phyloP scores from a whole-genome alignment of 2,888 invertebrate genomes.

The Ramazzottius varieornatus region DNA sequence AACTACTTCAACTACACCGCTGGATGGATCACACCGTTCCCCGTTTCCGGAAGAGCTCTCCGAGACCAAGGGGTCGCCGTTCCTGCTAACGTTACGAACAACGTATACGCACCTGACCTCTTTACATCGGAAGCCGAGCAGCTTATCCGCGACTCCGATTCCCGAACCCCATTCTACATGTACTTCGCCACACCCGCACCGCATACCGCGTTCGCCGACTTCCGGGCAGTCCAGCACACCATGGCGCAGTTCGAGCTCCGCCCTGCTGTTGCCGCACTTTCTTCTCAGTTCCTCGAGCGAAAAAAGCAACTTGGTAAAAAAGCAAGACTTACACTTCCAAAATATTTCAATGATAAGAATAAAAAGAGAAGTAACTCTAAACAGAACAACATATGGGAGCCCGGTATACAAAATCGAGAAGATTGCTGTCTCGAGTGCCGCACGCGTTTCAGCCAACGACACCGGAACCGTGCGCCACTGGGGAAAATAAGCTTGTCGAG shows the following conservation, averaged over 20 bases:
- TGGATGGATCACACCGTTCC: neutral
- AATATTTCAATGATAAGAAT: too few species aligned
- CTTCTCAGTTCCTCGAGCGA: neutral
- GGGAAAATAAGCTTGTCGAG: too few species aligned
- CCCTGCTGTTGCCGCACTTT: neutral
- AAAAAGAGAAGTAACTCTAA: neutral
- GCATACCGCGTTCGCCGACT: neutral
- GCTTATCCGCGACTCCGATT: neutral
- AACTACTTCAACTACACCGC: neutral
- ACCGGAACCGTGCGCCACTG: too few species aligned
- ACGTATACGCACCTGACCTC: neutral
- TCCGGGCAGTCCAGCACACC: neutral
- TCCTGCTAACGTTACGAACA: neutral
- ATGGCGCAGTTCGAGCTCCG: constrained; percentile 3
- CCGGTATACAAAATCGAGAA: too few species aligned
- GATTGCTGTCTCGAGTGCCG: too few species aligned
- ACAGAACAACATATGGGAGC: too few species aligned
- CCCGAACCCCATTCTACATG: neutral
- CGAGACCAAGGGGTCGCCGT: neutral
- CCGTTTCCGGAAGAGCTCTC: neutral
- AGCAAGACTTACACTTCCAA: too few species aligned
- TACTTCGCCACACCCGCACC: neutral
- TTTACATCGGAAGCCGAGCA: neutral
- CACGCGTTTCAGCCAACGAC: too few species aligned
- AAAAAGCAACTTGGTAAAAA: neutral